Evolutionary conservation across 2,888 invertebrate species (phyloP).

Genomic region (Oscheius sp.): DNA sequence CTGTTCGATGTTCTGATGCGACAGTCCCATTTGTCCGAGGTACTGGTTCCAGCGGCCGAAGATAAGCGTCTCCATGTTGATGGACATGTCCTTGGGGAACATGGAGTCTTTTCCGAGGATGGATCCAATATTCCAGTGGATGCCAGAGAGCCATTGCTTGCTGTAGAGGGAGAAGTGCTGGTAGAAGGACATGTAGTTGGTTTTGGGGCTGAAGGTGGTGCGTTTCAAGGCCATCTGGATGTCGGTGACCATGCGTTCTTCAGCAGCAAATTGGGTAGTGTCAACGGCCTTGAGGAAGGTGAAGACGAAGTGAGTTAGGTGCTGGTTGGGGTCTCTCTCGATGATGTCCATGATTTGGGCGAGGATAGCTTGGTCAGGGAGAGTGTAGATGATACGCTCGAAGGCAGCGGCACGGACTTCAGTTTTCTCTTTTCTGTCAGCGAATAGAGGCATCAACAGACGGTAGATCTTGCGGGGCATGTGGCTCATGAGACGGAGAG

Average conservation of each 20-base stretch:
- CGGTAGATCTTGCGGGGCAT: conserved; percentile 50
- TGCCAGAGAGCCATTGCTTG: conserved; percentile 45
- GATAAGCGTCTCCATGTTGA: conserved; percentile 49
- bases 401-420: conserved; percentile 65
- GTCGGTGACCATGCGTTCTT: neutral
- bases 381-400: conserved; percentile 57
- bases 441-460: conserved; percentile 66
- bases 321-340: conserved; percentile 56
- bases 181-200: conserved; percentile 37
- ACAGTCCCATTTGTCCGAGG: conserved; percentile 54
- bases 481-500: conserved; percentile 58
- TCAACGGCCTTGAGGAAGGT: conserved; percentile 52
- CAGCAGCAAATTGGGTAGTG: conserved; percentile 35
- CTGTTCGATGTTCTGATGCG: conserved; percentile 57
- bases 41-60: conserved; percentile 60
- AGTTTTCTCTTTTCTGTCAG: conserved; percentile 57
- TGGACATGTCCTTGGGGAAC: conserved; percentile 47
- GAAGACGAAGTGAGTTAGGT: conserved; percentile 61
- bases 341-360: conserved; percentile 58
- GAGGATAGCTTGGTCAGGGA: conserved; percentile 55
- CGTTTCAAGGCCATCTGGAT: neutral
- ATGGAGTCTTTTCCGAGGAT: conserved; percentile 60
- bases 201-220: conserved; percentile 16
- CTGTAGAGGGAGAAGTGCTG: conserved; percentile 55
- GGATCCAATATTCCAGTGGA: conserved; percentile 53